Base-by-base conservation (phyloP, 2,113 vertebrate species). In the Chaenogobius annularis region DNA sequence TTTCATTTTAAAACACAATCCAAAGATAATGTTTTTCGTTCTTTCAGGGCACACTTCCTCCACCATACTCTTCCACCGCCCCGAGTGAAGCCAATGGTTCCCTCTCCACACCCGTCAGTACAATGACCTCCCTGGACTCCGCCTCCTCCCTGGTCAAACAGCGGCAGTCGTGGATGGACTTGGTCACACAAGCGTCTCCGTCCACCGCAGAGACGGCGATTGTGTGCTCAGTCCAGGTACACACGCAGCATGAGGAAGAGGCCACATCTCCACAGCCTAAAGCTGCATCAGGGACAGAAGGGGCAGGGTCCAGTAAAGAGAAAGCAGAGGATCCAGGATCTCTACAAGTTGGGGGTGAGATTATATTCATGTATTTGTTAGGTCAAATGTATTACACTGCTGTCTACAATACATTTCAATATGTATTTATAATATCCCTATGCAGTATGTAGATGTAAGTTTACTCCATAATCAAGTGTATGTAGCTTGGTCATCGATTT, bases 131-230 rank as follows among this genome's bases (percentile, higher is more conserved):
- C 0, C 85, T 93, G 69, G 92, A 91, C 0, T 93, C 93, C 0
- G 87, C 92, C 79, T 95, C 95, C 65, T 94, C 94, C 1, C 43
- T 86, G 0, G 87, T 93, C 72, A 96, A 95, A 84, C 89, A 95
- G 7, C 93, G 93, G 59, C 94, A 94, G 77, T 96, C 95, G 35
- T 95, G 94, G 93, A 82, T 93, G 6, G 91, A 96, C 77, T 79
- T 91, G 0, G 92, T 94, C n/a, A 89, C 92, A 31, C 91, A 94
- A 81, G 72, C 93, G 26, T 26, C 89, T 11, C 72, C 81, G 0
- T 80, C 88, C 0, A 15, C 73, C 1, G 90, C 84, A 23, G 94
- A 92, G 10, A 86, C 90, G 0, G 85, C 90, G 5, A 50, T 92
- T 65, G 86, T 92, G 0, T 93, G 94, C 62, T 91, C 93, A 0